Conservation (phyloP, 2,113 vertebrate genomes). For the Muscicapa adusta region DNA sequence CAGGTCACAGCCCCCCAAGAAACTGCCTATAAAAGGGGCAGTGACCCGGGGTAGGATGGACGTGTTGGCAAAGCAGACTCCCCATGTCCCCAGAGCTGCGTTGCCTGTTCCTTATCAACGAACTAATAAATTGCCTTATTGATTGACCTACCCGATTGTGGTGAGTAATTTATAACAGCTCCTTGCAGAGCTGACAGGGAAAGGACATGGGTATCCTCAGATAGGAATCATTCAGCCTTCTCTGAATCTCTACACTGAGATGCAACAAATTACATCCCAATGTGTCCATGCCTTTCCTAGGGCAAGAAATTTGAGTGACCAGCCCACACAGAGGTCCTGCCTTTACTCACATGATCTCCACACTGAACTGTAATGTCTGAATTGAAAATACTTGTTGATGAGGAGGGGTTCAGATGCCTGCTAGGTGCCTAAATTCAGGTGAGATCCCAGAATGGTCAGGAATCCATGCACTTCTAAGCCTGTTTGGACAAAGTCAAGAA, state of each 20-base stretch:
- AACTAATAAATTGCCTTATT: no score
- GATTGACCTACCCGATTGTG: no score
- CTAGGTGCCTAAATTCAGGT: neutral
- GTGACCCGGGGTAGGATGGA: no score
- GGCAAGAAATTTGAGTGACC: neutral
- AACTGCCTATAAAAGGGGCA: no score
- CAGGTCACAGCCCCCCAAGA: no score
- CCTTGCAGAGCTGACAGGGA: neutral
- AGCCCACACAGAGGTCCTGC: neutral
- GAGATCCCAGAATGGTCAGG: neutral
- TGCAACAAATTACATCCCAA: neutral
- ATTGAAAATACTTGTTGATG: neutral
- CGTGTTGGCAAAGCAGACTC: no score
- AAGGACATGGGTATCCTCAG: neutral
- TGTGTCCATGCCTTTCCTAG: fast-evolving
- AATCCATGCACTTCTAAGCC: neutral
- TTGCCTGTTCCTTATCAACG: no score
- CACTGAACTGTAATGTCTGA: neutral
- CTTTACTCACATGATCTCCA: neutral
- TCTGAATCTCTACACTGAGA: neutral
- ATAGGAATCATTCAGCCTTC: neutral
- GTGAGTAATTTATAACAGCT: neutral
- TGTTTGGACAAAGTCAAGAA: neutral
- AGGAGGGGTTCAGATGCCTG: neutral
- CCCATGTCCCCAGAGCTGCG: no score